Conservation (phyloP, 2,113 vertebrate species). For the Bagarius yarrelli region DNA sequence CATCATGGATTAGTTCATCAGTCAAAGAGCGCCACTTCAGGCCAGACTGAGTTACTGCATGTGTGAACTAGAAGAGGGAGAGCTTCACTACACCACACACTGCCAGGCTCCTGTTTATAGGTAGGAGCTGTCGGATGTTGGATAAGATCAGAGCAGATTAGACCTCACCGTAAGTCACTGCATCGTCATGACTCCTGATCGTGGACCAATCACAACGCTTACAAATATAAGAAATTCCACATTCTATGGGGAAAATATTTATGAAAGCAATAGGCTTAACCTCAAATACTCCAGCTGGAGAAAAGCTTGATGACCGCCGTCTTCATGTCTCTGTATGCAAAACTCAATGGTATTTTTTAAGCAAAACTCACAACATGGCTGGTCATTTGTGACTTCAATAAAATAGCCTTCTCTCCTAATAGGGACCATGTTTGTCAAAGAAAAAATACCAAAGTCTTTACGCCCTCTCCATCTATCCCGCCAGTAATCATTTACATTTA, state of each 20-base stretch:
- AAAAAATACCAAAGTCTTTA: too few species aligned
- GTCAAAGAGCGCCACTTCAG: constrained; percentile 21
- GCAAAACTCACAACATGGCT: neutral
- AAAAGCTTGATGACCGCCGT: neutral
- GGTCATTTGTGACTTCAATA: neutral
- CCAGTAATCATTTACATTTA: neutral
- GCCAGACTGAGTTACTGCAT: constrained; percentile 16
- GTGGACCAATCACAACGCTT: neutral
- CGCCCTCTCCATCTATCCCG: neutral
- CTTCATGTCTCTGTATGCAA: neutral
- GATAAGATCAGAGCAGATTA: constrained; percentile 39
- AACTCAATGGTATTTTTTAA: neutral
- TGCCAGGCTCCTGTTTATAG: neutral
- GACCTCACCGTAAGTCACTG: constrained; percentile 32
- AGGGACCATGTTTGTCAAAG: neutral
- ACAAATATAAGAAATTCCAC: too few species aligned
- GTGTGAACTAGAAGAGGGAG: constrained; percentile 25
- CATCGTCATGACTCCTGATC: neutral
- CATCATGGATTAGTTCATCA: constrained; percentile 30
- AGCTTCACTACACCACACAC: neutral
- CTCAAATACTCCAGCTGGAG: neutral
- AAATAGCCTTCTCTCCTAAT: neutral
- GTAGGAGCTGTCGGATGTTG: constrained; percentile 30
- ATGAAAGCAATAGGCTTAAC: neutral
- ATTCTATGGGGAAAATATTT: neutral